A percentile compares a stretch with the other conserved stretches of the same genome.
These are phyloP conservation scores for Metridium senile DNA, from an alignment of 92 coral and sea anemone species.

Conservation along the genomic window DNA sequence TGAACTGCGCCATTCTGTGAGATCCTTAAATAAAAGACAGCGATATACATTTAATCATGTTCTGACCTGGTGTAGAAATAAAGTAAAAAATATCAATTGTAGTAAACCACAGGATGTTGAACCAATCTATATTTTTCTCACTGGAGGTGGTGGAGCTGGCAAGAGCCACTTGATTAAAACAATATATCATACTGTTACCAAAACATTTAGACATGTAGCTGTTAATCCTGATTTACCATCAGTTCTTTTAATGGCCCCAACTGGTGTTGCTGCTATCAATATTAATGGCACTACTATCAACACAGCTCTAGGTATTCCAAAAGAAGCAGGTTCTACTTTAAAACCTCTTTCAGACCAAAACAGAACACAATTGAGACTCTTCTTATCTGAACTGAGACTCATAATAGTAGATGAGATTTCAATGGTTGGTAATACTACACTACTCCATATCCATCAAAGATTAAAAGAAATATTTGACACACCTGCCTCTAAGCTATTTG, in stretches of 20 bases:
- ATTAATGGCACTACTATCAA: constrained; percentile 39
- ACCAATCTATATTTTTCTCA: constrained; percentile 58
- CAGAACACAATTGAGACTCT: neutral
- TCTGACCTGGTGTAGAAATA: constrained; percentile 51
- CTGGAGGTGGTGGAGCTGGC: constrained; percentile 81
- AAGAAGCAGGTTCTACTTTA: constrained; percentile 44
- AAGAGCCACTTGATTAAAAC: constrained; percentile 37
- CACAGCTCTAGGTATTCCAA: constrained; percentile 25
- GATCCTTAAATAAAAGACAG: constrained; percentile 49
- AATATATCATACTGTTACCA: constrained; percentile 49
- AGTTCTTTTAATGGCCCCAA: constrained; percentile 52
- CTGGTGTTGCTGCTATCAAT: constrained; percentile 40
- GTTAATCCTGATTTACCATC: constrained; percentile 46
- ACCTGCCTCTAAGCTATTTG: neutral
- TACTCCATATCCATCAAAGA: constrained; percentile 65
- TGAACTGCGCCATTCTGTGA: constrained; percentile 42
- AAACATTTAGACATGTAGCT: constrained; percentile 57
- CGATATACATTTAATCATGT: constrained; percentile 21
- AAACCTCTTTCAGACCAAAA: constrained; percentile 57
- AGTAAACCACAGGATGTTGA: constrained; percentile 37
- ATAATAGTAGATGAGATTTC: neutral
- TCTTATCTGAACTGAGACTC: neutral
- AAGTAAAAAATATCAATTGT: constrained; percentile 61
- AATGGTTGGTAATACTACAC: constrained; percentile 46
- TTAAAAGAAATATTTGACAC: constrained; percentile 17